A percentile compares a stretch with the other conserved stretches of the same genome.
Conservation (phyloP, 2,888 invertebrate genomes). For the Drosophila paranaensis region DNA sequence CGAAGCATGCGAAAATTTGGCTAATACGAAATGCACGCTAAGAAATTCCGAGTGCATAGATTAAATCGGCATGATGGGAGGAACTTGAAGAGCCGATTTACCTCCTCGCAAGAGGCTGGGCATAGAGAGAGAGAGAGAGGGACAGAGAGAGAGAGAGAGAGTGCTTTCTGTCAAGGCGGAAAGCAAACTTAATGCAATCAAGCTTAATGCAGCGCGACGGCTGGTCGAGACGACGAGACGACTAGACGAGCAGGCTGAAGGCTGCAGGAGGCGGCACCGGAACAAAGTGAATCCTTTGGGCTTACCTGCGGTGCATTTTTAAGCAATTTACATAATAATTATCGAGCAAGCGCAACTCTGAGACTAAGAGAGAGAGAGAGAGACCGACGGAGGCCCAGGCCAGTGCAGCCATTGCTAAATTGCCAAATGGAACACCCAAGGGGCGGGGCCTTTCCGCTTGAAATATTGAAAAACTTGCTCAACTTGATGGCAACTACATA, state of each 20-base stretch:
- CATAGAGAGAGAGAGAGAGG: background rate
- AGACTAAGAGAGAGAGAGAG: slow-evolving; percentile 9
- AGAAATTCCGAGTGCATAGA: slow-evolving; percentile 76
- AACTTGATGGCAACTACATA: slow-evolving; percentile 47
- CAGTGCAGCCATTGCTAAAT: slow-evolving; percentile 12
- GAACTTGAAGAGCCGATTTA: slow-evolving; percentile 1
- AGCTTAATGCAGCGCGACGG: slow-evolving; percentile 73
- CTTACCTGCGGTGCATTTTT: slow-evolving; percentile 78
- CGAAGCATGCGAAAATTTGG: slow-evolving; percentile 78
- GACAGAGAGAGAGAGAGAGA: background rate
- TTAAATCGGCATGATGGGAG: slow-evolving; percentile 49
- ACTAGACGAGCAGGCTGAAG: background rate
- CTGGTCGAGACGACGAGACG: slow-evolving; percentile 52
- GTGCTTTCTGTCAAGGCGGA: slow-evolving; percentile 46
- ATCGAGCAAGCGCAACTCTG: slow-evolving; percentile 59
- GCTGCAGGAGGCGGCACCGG: background rate
- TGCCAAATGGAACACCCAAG: slow-evolving; percentile 17
- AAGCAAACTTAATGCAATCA: slow-evolving; percentile 81
- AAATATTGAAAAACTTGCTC: slow-evolving; percentile 63
- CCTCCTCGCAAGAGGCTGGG: background rate
- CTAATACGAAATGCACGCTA: slow-evolving; percentile 76
- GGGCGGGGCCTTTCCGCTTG: slow-evolving; percentile 16
- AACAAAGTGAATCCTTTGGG: slow-evolving; percentile 75
- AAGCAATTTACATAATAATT: slow-evolving; percentile 81
- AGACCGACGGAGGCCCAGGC: background rate